Evolutionary conservation across 2,113 vertebrate genomes (phyloP), one percentile per base, ranked within the genome.

Genomic region (Rhadina sibilatrix): DNA sequence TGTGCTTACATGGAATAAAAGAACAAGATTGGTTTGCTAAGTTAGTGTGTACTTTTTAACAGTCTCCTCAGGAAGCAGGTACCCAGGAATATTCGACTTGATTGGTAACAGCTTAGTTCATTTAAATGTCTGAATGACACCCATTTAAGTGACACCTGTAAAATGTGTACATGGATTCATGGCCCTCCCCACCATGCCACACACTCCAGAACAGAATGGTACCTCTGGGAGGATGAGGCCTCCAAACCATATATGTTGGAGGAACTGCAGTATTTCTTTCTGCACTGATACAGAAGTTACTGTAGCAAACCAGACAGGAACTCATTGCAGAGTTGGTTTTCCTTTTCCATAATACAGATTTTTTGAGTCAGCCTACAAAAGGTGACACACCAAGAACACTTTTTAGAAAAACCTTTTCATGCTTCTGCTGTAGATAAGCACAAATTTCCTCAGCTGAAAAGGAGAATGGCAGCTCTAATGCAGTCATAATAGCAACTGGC

Each of bases 1-100:
- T n/a, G 5, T n/a, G 27, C 30, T 89, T 54, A 30, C 0, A 0
- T 1, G 23, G 16, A 31, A 52, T 33, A 70, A 59, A 71, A 31
- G 2, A 50, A 69, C 9, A 56, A 24, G 27, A 40, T 19, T 61
- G 5, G 2, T 59, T 71, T 89, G 64, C 60, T 40, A 10, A 66
- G 52, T 30, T 27, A 15, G 2, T 77, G 16, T 40, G 28, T 91
- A 8, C 18, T 70, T 40, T 54, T 72, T 24, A 68, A 47, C 7
- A 33, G 37, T 61, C 19, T 70, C 33, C 27, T 82, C 9, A 12
- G 33, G 47, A 83, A 84, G 33, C 23, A 60, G 30, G 16, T 85
- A 50, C 19, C 28, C 35, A 47, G 44, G 49, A 93, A 31, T 47
- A 35, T 20, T 71, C 47, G 71, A 3, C 8, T 57, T 65, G 15